Evolutionary conservation across 2,888 invertebrate genomes (phyloP).

Genomic region (Antheraea assamensis): DNA sequence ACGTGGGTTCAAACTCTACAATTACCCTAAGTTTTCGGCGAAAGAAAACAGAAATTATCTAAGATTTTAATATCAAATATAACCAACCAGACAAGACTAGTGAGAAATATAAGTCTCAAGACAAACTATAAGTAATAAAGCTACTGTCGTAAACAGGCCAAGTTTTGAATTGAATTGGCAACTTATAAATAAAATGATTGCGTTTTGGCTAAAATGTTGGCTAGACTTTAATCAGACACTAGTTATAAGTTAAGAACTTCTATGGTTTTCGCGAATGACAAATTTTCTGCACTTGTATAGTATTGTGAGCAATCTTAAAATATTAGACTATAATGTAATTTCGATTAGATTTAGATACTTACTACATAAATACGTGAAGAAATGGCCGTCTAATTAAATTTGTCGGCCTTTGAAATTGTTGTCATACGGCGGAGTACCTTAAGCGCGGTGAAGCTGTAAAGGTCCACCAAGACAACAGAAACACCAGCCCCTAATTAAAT

Average conservation of each 20-base stretch:
- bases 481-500: too few relatives aligned
- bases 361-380: too few relatives aligned
- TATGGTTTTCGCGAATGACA: neutral
- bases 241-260: neutral
- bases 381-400: too few relatives aligned
- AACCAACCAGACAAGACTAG: neutral
- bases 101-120: neutral
- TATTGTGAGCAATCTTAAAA: neutral
- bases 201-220: neutral
- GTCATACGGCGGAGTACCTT: too few relatives aligned
- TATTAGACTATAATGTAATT: neutral
- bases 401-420: too few relatives aligned
- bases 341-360: neutral
- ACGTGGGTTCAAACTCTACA: too few relatives aligned
- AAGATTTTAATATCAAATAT: too few relatives aligned
- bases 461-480: too few relatives aligned
- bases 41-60: too few relatives aligned
- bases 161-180: slow-evolving; percentile 1
- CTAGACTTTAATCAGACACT: neutral
- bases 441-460: too few relatives aligned
- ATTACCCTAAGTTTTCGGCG: too few relatives aligned
- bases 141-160: neutral
- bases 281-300: neutral
- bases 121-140: neutral
- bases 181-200: neutral